Conservation (phyloP, 2,797 vertebrate genomes). For the Pelodytes ibericus region DNA sequence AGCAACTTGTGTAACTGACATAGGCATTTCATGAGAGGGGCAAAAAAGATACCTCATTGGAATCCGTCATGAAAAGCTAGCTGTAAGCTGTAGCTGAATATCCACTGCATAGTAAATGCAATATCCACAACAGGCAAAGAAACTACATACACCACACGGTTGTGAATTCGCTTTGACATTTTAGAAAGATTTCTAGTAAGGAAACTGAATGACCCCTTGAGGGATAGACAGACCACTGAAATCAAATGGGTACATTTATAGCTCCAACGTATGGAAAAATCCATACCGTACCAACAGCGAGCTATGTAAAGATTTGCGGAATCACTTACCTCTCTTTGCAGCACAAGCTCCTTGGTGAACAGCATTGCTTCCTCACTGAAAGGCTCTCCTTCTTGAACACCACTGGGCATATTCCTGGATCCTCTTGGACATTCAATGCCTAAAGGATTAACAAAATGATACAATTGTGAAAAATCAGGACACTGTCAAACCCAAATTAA, state of each 20-base stretch:
- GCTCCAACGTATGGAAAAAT: not conserved
- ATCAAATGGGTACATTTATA: not conserved
- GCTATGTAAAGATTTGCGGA: not conserved
- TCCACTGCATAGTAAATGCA: not conserved
- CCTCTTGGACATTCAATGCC: conserved; percentile 96
- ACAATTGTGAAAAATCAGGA: too few relatives aligned
- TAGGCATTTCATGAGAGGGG: too few relatives aligned
- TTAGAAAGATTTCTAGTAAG: not conserved
- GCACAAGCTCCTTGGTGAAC: conserved; percentile 95
- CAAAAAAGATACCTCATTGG: too few relatives aligned
- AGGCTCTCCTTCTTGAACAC: conserved; percentile 88
- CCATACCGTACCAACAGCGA: not conserved
- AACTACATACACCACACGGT: not conserved
- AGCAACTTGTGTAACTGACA: too few relatives aligned
- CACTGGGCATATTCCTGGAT: conserved; percentile 84
- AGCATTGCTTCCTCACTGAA: conserved; percentile 93
- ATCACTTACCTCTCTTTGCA: conserved; percentile 89
- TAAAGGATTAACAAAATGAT: conserved; percentile 59
- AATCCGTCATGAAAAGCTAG: not conserved
- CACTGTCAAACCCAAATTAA: too few relatives aligned
- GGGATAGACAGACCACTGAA: not conserved
- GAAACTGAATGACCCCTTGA: not conserved
- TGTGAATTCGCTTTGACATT: not conserved
- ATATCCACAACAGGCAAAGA: not conserved
- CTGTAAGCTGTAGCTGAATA: not conserved